phyloP scores from a whole-genome alignment of 1,140 invertebrate genomes.

The Habropoda laboriosa region DNA sequence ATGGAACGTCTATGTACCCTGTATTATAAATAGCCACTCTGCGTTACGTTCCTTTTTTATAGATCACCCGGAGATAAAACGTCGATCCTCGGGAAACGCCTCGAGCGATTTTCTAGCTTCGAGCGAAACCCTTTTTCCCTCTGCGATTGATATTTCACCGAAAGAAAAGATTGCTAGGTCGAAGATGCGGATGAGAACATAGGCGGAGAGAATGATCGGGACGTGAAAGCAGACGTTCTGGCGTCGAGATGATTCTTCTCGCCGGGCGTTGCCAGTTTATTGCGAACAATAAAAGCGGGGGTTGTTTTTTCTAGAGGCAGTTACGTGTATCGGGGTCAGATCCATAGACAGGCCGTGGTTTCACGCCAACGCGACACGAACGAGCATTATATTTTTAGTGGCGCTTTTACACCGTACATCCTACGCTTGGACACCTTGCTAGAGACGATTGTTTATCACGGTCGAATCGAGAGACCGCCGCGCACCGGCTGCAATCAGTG shows the following conservation, averaged over 20 bases:
- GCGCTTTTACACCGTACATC: slow-evolving; percentile 48
- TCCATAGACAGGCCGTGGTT: slow-evolving; percentile 64
- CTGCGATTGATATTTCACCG: too few relatives aligned
- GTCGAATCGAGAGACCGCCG: slow-evolving; percentile 48
- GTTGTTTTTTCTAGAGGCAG: slow-evolving; percentile 41
- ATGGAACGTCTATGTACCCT: slow-evolving; percentile 38
- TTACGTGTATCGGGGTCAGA: slow-evolving; percentile 67
- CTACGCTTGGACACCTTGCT: slow-evolving; percentile 27
- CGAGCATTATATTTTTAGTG: slow-evolving; percentile 62
- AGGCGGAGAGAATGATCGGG: too few relatives aligned
- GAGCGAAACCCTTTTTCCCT: too few relatives aligned
- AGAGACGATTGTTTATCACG: slow-evolving; percentile 54
- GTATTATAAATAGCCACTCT: slow-evolving; percentile 32
- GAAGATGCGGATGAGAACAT: too few relatives aligned
- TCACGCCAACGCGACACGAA: slow-evolving; percentile 67
- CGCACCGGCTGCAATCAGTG: slow-evolving; percentile 52
- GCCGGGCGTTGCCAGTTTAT: slow-evolving; percentile 41
- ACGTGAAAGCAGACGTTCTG: slow-evolving; percentile 15
- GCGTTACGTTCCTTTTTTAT: slow-evolving; percentile 23
- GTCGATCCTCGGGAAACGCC: not conserved
- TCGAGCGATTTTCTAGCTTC: not conserved
- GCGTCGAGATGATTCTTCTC: not conserved
- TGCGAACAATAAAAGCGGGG: slow-evolving; percentile 45
- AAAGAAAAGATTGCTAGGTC: too few relatives aligned
- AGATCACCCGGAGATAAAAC: not conserved